These are phyloP conservation scores for Synanthedon vespiformis DNA, from an alignment of 2,888 invertebrate genomes.

Conservation along the genomic window DNA sequence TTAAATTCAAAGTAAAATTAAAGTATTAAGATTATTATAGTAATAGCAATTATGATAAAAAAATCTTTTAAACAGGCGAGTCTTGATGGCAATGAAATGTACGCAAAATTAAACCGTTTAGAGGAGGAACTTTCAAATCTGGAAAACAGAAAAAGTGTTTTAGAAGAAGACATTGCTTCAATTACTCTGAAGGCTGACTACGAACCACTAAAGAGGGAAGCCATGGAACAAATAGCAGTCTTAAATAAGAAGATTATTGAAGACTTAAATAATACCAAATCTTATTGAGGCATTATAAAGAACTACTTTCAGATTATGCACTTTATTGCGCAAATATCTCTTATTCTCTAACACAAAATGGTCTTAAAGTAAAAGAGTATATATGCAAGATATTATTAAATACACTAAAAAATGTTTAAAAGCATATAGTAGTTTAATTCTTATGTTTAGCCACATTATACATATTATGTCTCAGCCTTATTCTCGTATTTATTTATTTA, in stretches of 20 bases:
- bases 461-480: too few species aligned
- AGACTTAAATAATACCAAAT: constrained; percentile 43
- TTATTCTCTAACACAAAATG: neutral
- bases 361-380: too few species aligned
- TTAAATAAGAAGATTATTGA: constrained; percentile 70
- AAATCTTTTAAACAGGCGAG: constrained; percentile 50
- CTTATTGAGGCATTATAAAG: constrained; percentile 24
- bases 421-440: too few species aligned
- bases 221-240: constrained; percentile 62
- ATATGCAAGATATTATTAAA: too few species aligned
- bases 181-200: constrained; percentile 78
- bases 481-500: too few species aligned
- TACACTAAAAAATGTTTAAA: too few species aligned
- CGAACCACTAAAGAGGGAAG: constrained; percentile 71
- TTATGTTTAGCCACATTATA: too few species aligned
- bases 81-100: constrained; percentile 79
- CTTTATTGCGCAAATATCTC: neutral
- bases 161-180: constrained; percentile 76
- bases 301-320: neutral
- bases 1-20: neutral
- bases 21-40: neutral
- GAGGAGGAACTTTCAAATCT: constrained; percentile 78
- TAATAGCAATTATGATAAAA: too few species aligned
- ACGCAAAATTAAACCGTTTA: constrained; percentile 74
- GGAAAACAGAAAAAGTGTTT: constrained; percentile 75